Evolutionary conservation across 2,113 vertebrate genomes (phyloP).

Genomic region (Sapajus apella): DNA sequence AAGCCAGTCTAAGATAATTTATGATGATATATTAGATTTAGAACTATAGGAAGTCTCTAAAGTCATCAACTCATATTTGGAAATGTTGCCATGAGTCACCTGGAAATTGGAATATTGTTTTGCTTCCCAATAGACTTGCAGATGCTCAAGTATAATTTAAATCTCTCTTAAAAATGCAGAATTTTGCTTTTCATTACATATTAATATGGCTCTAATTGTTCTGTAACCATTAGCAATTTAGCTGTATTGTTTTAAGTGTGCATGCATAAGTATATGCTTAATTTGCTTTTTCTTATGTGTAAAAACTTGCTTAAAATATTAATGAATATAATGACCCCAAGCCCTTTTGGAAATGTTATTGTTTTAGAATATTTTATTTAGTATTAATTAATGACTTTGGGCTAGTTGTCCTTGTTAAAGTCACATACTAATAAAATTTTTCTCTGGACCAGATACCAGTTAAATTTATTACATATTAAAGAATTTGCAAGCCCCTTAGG

Average conservation of each 20-base stretch:
- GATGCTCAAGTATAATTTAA: slow-evolving; percentile 66
- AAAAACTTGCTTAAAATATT: slow-evolving; percentile 63
- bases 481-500: background rate
- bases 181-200: slow-evolving; percentile 73
- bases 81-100: background rate
- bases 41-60: background rate
- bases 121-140: slow-evolving; percentile 49
- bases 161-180: slow-evolving; percentile 70
- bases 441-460: background rate
- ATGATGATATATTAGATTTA: slow-evolving; percentile 1
- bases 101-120: slow-evolving; percentile 16
- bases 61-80: background rate
- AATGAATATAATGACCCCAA: slow-evolving; percentile 27
- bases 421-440: slow-evolving; percentile 17
- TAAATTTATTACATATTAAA: slow-evolving; percentile 7
- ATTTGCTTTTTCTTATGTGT: slow-evolving; percentile 38
- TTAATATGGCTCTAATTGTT: slow-evolving; percentile 77
- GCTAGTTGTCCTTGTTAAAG: slow-evolving; percentile 6
- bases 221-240: slow-evolving; percentile 71
- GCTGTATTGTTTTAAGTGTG: slow-evolving; percentile 77
- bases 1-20: background rate
- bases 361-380: slow-evolving; percentile 59
- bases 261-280: slow-evolving; percentile 73
- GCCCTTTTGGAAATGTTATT: slow-evolving; percentile 10
- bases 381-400: slow-evolving; percentile 62